Evolutionary conservation across 2,113 vertebrate genomes (phyloP).

Genomic region (Verasper variegatus): DNA sequence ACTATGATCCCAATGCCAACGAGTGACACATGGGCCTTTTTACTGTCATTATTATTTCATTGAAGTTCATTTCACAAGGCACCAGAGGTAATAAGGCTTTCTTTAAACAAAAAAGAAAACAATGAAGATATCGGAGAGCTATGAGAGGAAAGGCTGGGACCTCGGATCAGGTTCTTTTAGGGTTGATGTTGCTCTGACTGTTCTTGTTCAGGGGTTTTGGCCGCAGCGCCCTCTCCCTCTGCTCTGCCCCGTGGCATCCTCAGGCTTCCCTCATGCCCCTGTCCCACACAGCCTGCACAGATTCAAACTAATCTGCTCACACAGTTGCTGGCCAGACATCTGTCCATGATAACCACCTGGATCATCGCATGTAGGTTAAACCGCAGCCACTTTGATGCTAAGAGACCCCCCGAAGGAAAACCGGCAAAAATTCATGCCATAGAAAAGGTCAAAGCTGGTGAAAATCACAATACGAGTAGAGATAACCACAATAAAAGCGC

Average conservation of each 20-base stretch:
- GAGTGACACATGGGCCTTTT: neutral
- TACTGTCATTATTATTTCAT: constrained; percentile 1
- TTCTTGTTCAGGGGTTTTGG: constrained; percentile 23
- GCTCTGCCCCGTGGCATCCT: constrained; percentile 11
- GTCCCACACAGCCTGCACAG: constrained; percentile 12
- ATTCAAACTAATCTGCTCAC: constrained; percentile 55
- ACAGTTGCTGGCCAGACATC: constrained; percentile 47
- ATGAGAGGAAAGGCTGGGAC: neutral
- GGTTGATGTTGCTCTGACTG: neutral
- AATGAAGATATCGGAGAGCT: neutral
- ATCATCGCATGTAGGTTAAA: constrained; percentile 43
- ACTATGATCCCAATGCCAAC: neutral
- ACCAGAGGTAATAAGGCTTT: neutral
- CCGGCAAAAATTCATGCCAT: neutral
- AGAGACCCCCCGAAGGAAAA: neutral
- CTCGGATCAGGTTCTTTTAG: neutral
- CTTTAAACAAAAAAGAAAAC: neutral
- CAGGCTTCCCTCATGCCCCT: constrained; percentile 17
- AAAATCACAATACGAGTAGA: constrained; percentile 5
- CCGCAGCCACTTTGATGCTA: neutral
- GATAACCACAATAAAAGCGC: constrained; percentile 3
- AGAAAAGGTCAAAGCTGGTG: constrained; percentile 21
- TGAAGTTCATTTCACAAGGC: neutral
- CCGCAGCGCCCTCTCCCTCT: constrained; percentile 17
- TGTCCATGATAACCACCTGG: constrained; percentile 37